phyloP scores from a whole-genome alignment of 2,888 invertebrate species.

The Thyatira batis region DNA sequence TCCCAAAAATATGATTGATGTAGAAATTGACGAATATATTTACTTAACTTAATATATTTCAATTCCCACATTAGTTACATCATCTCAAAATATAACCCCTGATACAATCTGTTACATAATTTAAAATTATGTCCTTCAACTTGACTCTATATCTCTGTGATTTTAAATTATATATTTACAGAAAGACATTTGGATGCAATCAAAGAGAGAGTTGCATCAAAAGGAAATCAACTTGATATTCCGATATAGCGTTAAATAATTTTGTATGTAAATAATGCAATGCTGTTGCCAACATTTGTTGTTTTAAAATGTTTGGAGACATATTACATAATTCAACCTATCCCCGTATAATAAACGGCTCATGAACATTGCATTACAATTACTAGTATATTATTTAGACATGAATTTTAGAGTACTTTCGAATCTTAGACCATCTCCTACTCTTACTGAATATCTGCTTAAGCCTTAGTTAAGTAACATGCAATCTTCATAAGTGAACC shows the following conservation, averaged over 20 bases:
- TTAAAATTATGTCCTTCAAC: not conserved
- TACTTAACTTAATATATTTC: too few species aligned
- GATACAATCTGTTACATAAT: too few species aligned
- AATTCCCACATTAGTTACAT: too few species aligned
- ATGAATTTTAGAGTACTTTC: too few species aligned
- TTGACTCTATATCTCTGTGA: not conserved
- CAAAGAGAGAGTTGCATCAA: not conserved
- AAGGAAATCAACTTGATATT: slow-evolving; percentile 1
- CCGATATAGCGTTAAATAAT: not conserved
- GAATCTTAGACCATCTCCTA: too few species aligned
- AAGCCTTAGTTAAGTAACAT: too few species aligned
- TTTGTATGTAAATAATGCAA: slow-evolving; percentile 5
- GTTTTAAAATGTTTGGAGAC: not conserved
- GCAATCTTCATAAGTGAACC: too few species aligned
- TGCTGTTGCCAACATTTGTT: not conserved
- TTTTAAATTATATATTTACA: not conserved
- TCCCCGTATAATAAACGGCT: not conserved
- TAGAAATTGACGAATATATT: too few species aligned
- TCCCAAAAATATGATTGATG: too few species aligned
- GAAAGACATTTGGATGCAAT: not conserved
- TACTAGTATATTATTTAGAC: too few species aligned
- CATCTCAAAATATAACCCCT: not conserved
- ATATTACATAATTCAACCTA: not conserved
- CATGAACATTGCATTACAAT: not conserved
- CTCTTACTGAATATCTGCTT: too few species aligned